These are phyloP conservation scores for Oncorhynchus keta DNA, from an alignment of 2,113 vertebrate genomes.

Conservation along the genomic window DNA sequence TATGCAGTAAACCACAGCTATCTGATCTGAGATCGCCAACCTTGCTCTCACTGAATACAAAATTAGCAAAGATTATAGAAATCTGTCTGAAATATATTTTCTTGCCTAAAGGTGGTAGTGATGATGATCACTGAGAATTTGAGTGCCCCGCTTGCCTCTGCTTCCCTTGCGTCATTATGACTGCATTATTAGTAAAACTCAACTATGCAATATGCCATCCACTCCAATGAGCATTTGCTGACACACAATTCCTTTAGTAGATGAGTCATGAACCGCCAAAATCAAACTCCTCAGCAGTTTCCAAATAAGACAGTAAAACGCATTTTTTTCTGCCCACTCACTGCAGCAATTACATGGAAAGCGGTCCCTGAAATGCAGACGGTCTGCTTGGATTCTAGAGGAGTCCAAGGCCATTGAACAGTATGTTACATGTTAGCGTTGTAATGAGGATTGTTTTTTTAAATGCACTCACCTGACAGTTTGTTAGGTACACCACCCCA, in stretches of 20 bases:
- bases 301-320: not conserved
- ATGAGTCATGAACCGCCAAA: not conserved
- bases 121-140: not conserved
- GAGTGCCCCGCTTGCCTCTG: not conserved
- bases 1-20: too few relatives aligned
- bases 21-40: too few relatives aligned
- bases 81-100: not conserved
- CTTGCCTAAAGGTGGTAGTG: not conserved
- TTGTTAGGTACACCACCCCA: too few relatives aligned
- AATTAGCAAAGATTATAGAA: too few relatives aligned
- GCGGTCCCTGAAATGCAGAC: not conserved
- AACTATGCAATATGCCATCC: not conserved
- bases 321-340: not conserved
- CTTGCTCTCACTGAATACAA: too few relatives aligned
- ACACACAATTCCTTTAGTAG: not conserved
- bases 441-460: not conserved
- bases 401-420: not conserved
- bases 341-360: not conserved
- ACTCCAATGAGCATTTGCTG: conserved; percentile 9
- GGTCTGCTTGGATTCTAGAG: not conserved
- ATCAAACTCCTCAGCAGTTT: not conserved
- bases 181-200: conserved; percentile 1
- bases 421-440: not conserved
- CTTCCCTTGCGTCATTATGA: not conserved
- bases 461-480: not conserved